Percentiles rank a stretch among this genome's conserved stretches.
Evolutionary conservation across 2,113 vertebrate genomes (phyloP).

Genomic region (Dipodomys spectabilis): DNA sequence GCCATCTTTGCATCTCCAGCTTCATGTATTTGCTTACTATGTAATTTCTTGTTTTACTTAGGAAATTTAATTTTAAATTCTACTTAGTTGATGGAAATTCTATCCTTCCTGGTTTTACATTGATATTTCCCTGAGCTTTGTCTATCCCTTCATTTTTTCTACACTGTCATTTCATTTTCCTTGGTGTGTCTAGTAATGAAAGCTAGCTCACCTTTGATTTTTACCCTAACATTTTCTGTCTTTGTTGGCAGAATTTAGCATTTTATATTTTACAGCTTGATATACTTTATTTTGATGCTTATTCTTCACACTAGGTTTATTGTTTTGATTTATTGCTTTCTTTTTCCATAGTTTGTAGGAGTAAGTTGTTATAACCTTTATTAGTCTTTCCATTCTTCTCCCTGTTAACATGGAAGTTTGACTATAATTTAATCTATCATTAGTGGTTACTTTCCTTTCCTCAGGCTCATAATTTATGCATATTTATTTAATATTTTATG

Average conservation of each 20-base stretch:
- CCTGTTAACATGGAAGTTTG: neutral
- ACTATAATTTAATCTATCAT: slow-evolving; percentile 9
- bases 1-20: neutral
- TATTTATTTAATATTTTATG: slow-evolving; percentile 8
- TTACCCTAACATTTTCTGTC: neutral
- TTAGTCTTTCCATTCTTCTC: neutral
- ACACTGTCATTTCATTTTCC: slow-evolving; percentile 1
- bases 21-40: slow-evolving; percentile 8
- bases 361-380: neutral
- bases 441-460: slow-evolving; percentile 8
- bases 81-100: neutral
- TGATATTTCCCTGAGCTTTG: neutral
- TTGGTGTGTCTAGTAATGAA: neutral
- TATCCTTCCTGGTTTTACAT: neutral
- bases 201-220: neutral
- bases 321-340: neutral
- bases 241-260: neutral
- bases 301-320: neutral
- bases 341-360: neutral
- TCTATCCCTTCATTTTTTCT: slow-evolving; percentile 1
- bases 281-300: slow-evolving; percentile 1
- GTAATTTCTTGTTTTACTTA: neutral
- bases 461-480: neutral
- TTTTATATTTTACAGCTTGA: neutral
- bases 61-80: slow-evolving; percentile 18